phyloP scores from a whole-genome alignment of 2,113 vertebrate genomes.

The Phalacrocorax brasilianus region DNA sequence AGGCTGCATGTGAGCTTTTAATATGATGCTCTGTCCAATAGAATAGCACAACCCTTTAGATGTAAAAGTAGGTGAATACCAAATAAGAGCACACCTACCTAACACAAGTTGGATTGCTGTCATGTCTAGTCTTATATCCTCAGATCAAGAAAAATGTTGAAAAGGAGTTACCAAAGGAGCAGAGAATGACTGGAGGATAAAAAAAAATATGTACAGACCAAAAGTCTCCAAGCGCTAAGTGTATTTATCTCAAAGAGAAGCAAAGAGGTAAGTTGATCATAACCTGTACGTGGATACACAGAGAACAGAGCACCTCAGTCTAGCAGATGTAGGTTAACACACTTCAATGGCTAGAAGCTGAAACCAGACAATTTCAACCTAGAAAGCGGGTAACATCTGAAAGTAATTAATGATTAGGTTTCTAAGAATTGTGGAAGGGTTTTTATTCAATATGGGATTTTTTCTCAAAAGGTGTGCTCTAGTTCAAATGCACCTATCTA shows the following conservation, averaged over 20 bases:
- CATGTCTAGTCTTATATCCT: constrained; percentile 24
- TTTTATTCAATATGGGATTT: not conserved
- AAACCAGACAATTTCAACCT: constrained; percentile 3
- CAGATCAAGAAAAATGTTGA: constrained; percentile 58
- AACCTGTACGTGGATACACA: not conserved
- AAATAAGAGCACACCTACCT: constrained; percentile 58
- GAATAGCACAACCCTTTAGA: constrained; percentile 36
- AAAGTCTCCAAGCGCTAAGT: constrained; percentile 22
- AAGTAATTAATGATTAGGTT: constrained; percentile 41
- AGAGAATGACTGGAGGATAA: constrained; percentile 46
- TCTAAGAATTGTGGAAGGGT: not conserved
- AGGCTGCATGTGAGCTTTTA: constrained; percentile 45
- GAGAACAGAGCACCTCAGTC: constrained; percentile 24
- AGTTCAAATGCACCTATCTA: constrained; percentile 2
- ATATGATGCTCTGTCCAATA: constrained; percentile 9
- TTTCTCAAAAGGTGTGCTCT: not conserved
- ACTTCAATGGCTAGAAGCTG: not conserved
- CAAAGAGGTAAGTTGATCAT: constrained; percentile 40
- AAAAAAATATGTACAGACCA: constrained; percentile 54
- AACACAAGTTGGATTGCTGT: constrained; percentile 35
- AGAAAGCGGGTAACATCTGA: not conserved
- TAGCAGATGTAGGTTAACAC: not conserved
- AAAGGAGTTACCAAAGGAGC: constrained; percentile 51
- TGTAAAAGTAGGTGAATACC: constrained; percentile 52
- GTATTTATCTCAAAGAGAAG: constrained; percentile 48